Conservation (phyloP, 2,888 invertebrate genomes). For the Tinea trinotella region DNA sequence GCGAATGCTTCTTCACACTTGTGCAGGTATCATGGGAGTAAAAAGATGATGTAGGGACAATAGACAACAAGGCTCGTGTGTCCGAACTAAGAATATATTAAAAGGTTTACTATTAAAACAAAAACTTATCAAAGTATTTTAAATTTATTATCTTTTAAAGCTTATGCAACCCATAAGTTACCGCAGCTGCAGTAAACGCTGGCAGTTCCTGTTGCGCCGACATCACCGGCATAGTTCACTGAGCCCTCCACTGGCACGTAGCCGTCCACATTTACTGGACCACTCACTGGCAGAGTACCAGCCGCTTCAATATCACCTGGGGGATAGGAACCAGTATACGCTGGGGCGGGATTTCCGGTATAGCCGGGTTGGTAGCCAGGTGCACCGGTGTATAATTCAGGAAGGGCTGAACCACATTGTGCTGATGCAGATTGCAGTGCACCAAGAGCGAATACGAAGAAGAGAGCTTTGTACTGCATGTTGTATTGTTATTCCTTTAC, state of each 20-base stretch:
- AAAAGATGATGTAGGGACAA: too few species aligned
- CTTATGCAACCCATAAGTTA: background rate
- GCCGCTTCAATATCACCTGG: slow-evolving; percentile 7
- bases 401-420: background rate
- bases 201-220: slow-evolving; percentile 4
- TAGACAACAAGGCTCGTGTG: too few species aligned
- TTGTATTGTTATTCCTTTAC: background rate
- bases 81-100: too few species aligned
- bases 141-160: too few species aligned
- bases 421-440: background rate
- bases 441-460: background rate
- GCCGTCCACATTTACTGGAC: slow-evolving; percentile 1
- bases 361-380: slow-evolving; percentile 24
- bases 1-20: too few species aligned
- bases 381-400: background rate
- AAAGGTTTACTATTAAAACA: too few species aligned
- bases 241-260: slow-evolving; percentile 7
- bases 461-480: slow-evolving; percentile 9
- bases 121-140: too few species aligned
- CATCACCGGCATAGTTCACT: slow-evolving; percentile 9
- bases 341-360: background rate
- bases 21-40: too few species aligned
- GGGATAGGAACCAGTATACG: background rate
- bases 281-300: slow-evolving; percentile 9
- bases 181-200: slow-evolving; percentile 5